These are phyloP conservation scores for Sinodicranocentrus sp. DNA, from an alignment of 2,888 invertebrate genomes.

Conservation along the genomic window DNA sequence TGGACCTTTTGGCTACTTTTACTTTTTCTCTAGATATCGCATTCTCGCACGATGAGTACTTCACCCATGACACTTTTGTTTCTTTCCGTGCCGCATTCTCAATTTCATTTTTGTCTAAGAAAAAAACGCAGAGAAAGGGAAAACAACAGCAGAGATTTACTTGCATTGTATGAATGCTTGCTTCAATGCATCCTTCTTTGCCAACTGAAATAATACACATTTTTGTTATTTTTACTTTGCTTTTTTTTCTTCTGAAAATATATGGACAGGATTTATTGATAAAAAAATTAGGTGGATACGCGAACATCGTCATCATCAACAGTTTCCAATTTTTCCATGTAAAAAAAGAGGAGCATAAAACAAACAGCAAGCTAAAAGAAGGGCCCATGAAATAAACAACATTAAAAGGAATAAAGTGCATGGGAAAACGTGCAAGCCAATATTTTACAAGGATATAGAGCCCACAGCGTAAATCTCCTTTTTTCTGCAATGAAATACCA, in stretches of 20 bases:
- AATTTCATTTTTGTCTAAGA: slow-evolving; percentile 21
- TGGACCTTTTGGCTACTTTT: slow-evolving; percentile 25
- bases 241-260: neutral
- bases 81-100: slow-evolving; percentile 23
- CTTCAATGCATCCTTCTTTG: neutral
- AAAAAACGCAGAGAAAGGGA: neutral
- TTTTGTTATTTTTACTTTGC: neutral
- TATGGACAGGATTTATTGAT: slow-evolving; percentile 31
- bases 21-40: neutral
- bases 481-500: slow-evolving; percentile 13
- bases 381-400: neutral
- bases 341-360: slow-evolving; percentile 1
- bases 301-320: slow-evolving; percentile 21
- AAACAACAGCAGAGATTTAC: slow-evolving; percentile 10
- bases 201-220: slow-evolving; percentile 1
- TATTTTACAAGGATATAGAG: neutral
- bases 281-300: slow-evolving; percentile 36
- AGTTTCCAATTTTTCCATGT: neutral
- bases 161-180: slow-evolving; percentile 24
- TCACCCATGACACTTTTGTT: neutral
- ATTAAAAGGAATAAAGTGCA: slow-evolving; percentile 16
- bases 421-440: neutral
- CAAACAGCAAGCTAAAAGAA: neutral
- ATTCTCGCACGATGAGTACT: neutral
- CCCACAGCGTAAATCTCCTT: slow-evolving; percentile 6